phyloP scores from a whole-genome alignment of 2,797 vertebrate species.

The Urocyon cinereoargenteus region DNA sequence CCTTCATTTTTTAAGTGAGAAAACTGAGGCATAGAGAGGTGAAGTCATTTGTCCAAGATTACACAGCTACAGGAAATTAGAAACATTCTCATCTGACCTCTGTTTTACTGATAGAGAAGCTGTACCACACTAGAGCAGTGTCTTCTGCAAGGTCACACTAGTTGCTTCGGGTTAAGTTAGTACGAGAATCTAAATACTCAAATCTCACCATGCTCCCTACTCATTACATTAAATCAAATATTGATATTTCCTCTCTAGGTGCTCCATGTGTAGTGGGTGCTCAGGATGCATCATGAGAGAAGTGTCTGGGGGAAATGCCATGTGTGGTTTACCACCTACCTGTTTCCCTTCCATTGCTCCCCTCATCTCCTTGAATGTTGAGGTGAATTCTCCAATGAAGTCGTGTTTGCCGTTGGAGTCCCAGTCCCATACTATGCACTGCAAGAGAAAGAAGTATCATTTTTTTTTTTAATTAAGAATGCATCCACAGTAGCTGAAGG shows the following conservation, averaged over 20 bases:
- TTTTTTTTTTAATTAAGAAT: background rate
- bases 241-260: background rate
- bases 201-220: background rate
- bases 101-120: background rate
- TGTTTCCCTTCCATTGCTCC: constrained; percentile 97
- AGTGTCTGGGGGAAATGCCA: background rate
- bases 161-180: background rate
- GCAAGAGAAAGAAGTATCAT: constrained; percentile 75
- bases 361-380: constrained; percentile 97
- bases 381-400: constrained; percentile 98
- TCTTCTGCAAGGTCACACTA: background rate
- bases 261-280: background rate
- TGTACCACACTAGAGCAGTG: background rate
- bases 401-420: constrained; percentile 99
- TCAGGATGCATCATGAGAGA: background rate
- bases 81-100: background rate
- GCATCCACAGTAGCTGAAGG: background rate
- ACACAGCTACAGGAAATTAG: background rate
- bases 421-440: constrained; percentile 99
- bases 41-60: background rate
- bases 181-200: background rate
- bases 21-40: background rate
- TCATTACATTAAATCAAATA: background rate
- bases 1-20: background rate
- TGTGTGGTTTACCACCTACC: constrained; percentile 84